Percentiles rank a stretch among this genome's conserved stretches.
Conservation (phyloP, 37 sponge, comb jelly and placozoan species). For the Oopsacas minuta region DNA sequence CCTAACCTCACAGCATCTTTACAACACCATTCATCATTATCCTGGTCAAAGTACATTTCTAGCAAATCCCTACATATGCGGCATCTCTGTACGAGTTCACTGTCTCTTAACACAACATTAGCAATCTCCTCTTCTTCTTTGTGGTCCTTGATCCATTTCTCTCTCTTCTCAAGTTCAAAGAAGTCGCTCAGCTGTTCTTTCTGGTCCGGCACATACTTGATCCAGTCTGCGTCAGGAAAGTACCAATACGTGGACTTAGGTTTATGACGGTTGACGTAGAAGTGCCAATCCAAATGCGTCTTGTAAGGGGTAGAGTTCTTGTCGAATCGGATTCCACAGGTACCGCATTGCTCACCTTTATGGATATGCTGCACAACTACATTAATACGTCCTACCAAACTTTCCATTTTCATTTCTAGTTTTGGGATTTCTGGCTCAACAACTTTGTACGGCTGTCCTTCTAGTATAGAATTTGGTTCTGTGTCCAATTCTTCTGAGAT, state of each 20-base stretch:
- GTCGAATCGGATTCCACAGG: conserved; percentile 77
- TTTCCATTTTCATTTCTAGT: neutral
- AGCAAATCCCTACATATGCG: conserved; percentile 53
- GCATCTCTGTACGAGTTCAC: conserved; percentile 35
- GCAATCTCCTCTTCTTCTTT: neutral
- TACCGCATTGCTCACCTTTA: conserved; percentile 61
- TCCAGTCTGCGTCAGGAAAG: neutral
- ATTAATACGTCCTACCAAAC: neutral
- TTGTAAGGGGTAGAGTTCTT: conserved; percentile 37
- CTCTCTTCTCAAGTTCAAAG: neutral
- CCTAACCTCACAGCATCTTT: conserved; percentile 53
- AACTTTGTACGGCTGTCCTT: neutral
- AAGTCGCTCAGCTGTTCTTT: neutral
- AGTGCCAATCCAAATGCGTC: conserved; percentile 92
- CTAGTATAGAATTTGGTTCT: neutral
- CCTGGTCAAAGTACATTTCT: conserved; percentile 76
- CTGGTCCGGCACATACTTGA: neutral
- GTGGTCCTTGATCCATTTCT: neutral
- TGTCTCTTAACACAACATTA: neutral
- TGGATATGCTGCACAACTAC: conserved; percentile 30
- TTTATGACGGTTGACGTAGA: conserved; percentile 34
- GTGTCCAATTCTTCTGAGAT: neutral
- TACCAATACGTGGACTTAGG: neutral
- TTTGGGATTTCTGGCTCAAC: neutral
- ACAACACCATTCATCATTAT: conserved; percentile 75